Percentiles rank a stretch among this genome's conserved stretches.
These are phyloP conservation scores for Nettapus auritus DNA, from an alignment of 2,113 vertebrate genomes.

Conservation along the genomic window DNA sequence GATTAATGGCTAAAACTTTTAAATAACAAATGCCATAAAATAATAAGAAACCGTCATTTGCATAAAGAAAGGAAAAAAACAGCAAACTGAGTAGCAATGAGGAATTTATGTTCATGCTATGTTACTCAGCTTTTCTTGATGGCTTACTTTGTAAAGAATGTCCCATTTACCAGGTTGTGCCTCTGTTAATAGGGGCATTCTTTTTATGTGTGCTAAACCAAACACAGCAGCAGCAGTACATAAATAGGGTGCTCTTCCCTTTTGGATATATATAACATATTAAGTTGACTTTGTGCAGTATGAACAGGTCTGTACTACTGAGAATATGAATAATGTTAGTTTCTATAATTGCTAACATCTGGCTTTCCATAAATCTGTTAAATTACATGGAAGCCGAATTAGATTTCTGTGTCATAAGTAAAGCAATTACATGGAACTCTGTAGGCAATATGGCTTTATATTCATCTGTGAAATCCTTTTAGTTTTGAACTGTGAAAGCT, in stretches of 20 bases:
- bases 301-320: conserved; percentile 75
- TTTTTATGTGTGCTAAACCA: conserved; percentile 58
- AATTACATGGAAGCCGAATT: conserved; percentile 79
- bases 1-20: conserved; percentile 29
- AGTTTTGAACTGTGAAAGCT: conserved; percentile 29
- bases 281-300: conserved; percentile 74
- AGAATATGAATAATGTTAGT: conserved; percentile 79
- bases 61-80: conserved; percentile 25
- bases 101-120: conserved; percentile 1
- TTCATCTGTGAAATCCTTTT: conserved; percentile 71
- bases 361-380: conserved; percentile 84
- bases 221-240: conserved; percentile 41
- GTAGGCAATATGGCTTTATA: conserved; percentile 64
- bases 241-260: conserved; percentile 63
- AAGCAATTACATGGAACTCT: conserved; percentile 77
- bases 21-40: conserved; percentile 62
- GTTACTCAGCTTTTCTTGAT: conserved; percentile 31
- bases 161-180: conserved; percentile 25
- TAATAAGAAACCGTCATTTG: conserved; percentile 40
- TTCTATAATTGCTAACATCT: conserved; percentile 84
- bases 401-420: conserved; percentile 77
- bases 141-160: conserved; percentile 33
- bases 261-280: conserved; percentile 69
- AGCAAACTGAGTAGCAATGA: conserved; percentile 5
- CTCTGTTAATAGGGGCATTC: conserved; percentile 17